Conservation (phyloP, 2,113 vertebrate genomes). For the Pachycephala philippinensis region DNA sequence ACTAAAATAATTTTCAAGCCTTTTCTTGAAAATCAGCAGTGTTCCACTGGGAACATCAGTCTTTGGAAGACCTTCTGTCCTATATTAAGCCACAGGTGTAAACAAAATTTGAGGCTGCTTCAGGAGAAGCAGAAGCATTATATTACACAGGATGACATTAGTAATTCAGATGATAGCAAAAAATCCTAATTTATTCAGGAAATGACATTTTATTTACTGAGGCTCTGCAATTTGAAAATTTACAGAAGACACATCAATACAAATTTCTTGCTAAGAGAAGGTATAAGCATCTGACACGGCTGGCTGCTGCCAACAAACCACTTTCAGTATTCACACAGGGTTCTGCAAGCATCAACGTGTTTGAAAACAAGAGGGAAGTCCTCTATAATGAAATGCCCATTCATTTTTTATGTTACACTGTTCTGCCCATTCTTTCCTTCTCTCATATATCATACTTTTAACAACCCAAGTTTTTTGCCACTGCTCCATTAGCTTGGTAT, state of each 20-base stretch:
- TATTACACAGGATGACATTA: slow-evolving; percentile 55
- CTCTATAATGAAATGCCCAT: slow-evolving; percentile 44
- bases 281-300: slow-evolving; percentile 36
- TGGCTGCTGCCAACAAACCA: slow-evolving; percentile 44
- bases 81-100: slow-evolving; percentile 64
- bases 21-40: slow-evolving; percentile 7
- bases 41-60: background rate
- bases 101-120: slow-evolving; percentile 37
- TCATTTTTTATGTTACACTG: slow-evolving; percentile 39
- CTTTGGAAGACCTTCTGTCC: slow-evolving; percentile 34
- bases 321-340: slow-evolving; percentile 2
- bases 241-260: slow-evolving; percentile 53
- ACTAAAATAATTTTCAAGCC: background rate
- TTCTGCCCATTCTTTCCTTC: slow-evolving; percentile 20
- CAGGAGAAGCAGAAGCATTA: slow-evolving; percentile 41
- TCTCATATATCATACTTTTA: slow-evolving; percentile 53
- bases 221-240: slow-evolving; percentile 70
- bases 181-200: slow-evolving; percentile 76
- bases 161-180: slow-evolving; percentile 55
- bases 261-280: slow-evolving; percentile 48
- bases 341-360: background rate
- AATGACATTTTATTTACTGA: slow-evolving; percentile 74
- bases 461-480: slow-evolving; percentile 39
- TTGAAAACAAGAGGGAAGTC: slow-evolving; percentile 13
- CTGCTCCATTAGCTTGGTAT: slow-evolving; percentile 43